Conservation (phyloP, 1,140 invertebrate species). For the Nautilus pompilius region DNA sequence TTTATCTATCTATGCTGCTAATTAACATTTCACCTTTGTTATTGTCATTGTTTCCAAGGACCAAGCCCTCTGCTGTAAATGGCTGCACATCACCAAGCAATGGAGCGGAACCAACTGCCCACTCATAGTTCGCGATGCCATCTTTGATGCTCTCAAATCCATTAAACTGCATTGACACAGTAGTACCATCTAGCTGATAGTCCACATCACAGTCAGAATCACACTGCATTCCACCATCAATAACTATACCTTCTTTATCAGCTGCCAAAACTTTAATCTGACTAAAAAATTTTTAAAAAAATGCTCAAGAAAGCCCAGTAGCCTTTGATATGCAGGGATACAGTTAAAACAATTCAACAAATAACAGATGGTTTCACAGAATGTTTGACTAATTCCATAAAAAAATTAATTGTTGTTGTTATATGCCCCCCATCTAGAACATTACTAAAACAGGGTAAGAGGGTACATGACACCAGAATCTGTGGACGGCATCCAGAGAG, state of each 20-base stretch:
- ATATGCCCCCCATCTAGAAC: too few relatives aligned
- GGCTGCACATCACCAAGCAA: slow-evolving; percentile 27
- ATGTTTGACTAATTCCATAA: too few relatives aligned
- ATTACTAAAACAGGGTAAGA: too few relatives aligned
- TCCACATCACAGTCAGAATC: slow-evolving; percentile 22
- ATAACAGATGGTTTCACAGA: too few relatives aligned
- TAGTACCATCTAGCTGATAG: slow-evolving; percentile 20
- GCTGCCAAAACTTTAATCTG: slow-evolving; percentile 28
- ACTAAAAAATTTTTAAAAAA: too few relatives aligned
- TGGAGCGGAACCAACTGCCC: slow-evolving; percentile 31
- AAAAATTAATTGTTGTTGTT: too few relatives aligned
- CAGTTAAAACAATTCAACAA: too few relatives aligned
- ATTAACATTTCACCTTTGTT: neutral
- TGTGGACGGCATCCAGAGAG: too few relatives aligned
- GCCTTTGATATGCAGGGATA: too few relatives aligned
- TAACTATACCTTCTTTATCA: slow-evolving; percentile 24
- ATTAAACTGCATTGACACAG: slow-evolving; percentile 24
- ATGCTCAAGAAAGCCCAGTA: too few relatives aligned
- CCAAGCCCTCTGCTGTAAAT: slow-evolving; percentile 16
- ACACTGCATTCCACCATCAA: too few relatives aligned
- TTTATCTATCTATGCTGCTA: neutral
- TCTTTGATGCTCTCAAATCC: slow-evolving; percentile 26
- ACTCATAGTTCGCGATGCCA: slow-evolving; percentile 25
- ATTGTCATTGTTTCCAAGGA: slow-evolving; percentile 18
- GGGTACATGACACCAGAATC: too few relatives aligned